A percentile compares a stretch with the other conserved stretches of the same genome.
Evolutionary conservation across 1,140 invertebrate genomes (phyloP).

Genomic region (Trichonephila inaurata): DNA sequence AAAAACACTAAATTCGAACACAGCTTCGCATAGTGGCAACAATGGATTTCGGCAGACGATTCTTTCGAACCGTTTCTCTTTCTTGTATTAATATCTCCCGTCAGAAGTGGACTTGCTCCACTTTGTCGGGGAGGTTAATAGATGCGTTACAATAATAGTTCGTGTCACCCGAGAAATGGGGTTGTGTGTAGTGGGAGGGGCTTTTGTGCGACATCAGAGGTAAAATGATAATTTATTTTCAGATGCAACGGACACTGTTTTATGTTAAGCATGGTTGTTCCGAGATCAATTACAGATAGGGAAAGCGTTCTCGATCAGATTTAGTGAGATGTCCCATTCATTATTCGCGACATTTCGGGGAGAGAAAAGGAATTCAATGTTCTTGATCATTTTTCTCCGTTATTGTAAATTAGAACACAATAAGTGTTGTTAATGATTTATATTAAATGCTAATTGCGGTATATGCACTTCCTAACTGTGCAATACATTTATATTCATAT

Average conservation of each 20-base stretch:
- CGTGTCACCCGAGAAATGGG: slow-evolving; percentile 8
- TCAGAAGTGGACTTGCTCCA: background rate
- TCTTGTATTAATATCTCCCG: background rate
- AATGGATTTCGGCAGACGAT: background rate
- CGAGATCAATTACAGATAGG: background rate
- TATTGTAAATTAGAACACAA: too few species aligned
- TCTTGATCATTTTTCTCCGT: too few species aligned
- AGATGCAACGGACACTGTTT: background rate
- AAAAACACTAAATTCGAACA: background rate
- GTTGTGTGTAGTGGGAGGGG: background rate
- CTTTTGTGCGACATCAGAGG: background rate
- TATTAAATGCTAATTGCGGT: too few species aligned
- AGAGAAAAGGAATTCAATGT: too few species aligned
- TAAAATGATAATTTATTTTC: background rate
- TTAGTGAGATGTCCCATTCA: background rate
- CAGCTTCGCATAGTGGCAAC: background rate
- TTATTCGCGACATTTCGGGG: too few species aligned
- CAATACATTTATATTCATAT: too few species aligned
- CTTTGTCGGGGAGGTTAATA: slow-evolving; percentile 10
- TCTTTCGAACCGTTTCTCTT: background rate
- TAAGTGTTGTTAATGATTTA: too few species aligned
- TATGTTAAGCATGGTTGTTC: background rate
- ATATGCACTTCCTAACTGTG: too few species aligned
- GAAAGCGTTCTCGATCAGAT: background rate
- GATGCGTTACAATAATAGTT: slow-evolving; percentile 24